A percentile compares a stretch with the other conserved stretches of the same genome.
These are phyloP conservation scores for Euproctis similis DNA, from an alignment of 2,888 invertebrate genomes.

Conservation along the genomic window DNA sequence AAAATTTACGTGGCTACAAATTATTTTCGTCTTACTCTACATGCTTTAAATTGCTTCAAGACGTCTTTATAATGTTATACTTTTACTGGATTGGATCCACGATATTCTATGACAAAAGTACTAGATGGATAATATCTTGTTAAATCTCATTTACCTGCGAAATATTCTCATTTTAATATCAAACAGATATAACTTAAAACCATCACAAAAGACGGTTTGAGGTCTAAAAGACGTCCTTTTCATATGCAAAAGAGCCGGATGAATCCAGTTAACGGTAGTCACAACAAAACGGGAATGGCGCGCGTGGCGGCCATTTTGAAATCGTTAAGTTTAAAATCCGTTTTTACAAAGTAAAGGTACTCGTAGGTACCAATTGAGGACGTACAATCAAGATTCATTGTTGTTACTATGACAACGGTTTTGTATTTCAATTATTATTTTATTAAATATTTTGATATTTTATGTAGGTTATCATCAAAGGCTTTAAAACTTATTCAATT, in stretches of 20 bases:
- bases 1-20: too few relatives aligned
- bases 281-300: slow-evolving; percentile 17
- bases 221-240: slow-evolving; percentile 22
- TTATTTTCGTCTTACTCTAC: too few relatives aligned
- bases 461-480: too few relatives aligned
- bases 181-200: slow-evolving; percentile 18
- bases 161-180: slow-evolving; percentile 19
- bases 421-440: too few relatives aligned
- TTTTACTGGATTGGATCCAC: too few relatives aligned
- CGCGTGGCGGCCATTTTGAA: slow-evolving; percentile 15
- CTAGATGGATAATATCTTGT: too few relatives aligned
- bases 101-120: too few relatives aligned
- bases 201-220: slow-evolving; percentile 17
- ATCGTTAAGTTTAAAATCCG: slow-evolving; percentile 15
- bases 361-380: too few relatives aligned
- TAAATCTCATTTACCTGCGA: neutral
- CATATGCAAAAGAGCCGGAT: slow-evolving; percentile 28
- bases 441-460: too few relatives aligned
- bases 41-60: too few relatives aligned
- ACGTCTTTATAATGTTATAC: too few relatives aligned
- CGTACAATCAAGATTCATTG: slow-evolving; percentile 9
- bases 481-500: too few relatives aligned
- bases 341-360: slow-evolving; percentile 11
- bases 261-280: slow-evolving; percentile 20
- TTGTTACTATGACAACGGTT: slow-evolving; percentile 13